Evolutionary conservation across 2,888 invertebrate species (phyloP).

Genomic region (Megalurothrips usitatus): DNA sequence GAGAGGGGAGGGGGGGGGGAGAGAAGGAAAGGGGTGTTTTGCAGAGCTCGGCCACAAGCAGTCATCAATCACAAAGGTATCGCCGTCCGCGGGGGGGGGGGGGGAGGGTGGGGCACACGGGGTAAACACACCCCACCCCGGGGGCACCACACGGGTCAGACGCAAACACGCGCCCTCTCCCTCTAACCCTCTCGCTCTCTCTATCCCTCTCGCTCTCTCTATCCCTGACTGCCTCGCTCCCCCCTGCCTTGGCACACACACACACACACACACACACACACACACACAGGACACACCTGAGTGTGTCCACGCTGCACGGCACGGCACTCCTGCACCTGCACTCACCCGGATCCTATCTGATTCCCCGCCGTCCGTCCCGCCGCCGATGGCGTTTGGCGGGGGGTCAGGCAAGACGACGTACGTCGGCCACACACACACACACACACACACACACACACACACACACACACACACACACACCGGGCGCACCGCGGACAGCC

Average conservation of each 20-base stretch:
- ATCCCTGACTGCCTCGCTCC: no score
- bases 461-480: no score
- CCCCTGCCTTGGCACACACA: no score
- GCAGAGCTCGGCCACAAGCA: background rate
- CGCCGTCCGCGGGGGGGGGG: background rate
- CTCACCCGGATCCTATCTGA: no score
- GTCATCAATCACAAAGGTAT: constrained; percentile 6
- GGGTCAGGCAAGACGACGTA: no score
- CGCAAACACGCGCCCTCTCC: background rate
- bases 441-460: no score
- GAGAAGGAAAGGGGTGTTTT: background rate
- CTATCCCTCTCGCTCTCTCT: no score
- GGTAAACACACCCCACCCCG: background rate
- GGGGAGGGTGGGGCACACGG: background rate
- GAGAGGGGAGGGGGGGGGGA: background rate
- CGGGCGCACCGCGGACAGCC: background rate
- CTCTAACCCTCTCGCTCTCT: no score
- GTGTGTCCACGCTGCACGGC: no score
- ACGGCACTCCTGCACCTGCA: no score
- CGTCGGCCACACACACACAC: background rate
- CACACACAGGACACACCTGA: background rate
- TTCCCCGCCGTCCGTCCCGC: no score
- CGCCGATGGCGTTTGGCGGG: background rate
- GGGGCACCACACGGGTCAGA: no score
- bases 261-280: background rate